Conservation (phyloP, 2,113 vertebrate species). For the Ophiodon elongatus region DNA sequence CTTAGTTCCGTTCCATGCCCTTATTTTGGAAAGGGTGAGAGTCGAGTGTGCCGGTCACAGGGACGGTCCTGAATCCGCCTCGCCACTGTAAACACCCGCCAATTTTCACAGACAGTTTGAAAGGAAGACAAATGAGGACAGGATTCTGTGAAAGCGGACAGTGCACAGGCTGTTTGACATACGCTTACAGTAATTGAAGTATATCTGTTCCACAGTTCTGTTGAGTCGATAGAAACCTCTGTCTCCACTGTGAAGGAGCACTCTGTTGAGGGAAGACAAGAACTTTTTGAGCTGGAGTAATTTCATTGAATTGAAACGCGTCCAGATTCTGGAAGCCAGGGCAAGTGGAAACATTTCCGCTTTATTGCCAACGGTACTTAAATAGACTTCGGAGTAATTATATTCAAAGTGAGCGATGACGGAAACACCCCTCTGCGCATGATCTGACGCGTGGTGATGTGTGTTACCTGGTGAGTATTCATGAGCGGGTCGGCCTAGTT, state of each 20-base stretch:
- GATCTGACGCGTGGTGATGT: constrained; percentile 2
- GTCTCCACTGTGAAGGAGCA: constrained; percentile 46
- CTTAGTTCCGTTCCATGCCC: background rate
- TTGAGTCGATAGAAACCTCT: constrained; percentile 41
- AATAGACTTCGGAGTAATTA: constrained; percentile 41
- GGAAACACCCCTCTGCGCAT: constrained; percentile 18
- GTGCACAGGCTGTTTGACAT: background rate
- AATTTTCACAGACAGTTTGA: constrained; percentile 15
- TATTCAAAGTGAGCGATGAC: constrained; percentile 32
- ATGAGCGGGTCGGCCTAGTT: constrained; percentile 7
- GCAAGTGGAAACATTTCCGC: constrained; percentile 49
- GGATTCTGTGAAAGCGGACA: constrained; percentile 14
- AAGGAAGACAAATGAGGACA: constrained; percentile 25
- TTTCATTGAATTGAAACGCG: constrained; percentile 47
- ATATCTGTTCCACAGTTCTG: constrained; percentile 30
- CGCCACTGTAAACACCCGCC: background rate
- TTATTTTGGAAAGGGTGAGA: constrained; percentile 26
- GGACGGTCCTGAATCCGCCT: background rate
- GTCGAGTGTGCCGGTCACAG: background rate
- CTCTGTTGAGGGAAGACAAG: constrained; percentile 57
- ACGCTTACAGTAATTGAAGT: constrained; percentile 34
- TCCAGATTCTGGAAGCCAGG: constrained; percentile 43
- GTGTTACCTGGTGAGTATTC: constrained; percentile 42
- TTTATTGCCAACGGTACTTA: constrained; percentile 37
- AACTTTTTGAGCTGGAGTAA: constrained; percentile 46